Evolutionary conservation across 2,888 invertebrate genomes (phyloP).

Genomic region (Idaea straminata): DNA sequence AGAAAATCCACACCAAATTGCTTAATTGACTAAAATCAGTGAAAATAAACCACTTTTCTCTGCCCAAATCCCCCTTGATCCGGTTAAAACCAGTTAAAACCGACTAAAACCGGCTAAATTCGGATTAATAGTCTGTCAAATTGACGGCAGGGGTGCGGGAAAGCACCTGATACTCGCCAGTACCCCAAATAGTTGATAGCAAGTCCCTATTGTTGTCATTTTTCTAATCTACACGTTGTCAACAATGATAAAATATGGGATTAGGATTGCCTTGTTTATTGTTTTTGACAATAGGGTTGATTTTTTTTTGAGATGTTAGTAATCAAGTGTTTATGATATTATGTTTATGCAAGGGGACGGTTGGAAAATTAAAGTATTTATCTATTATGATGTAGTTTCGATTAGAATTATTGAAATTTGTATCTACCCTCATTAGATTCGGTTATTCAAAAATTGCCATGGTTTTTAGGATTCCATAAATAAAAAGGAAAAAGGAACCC

Average conservation of each 20-base stretch:
- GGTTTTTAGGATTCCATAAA: too few species aligned
- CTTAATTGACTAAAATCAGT: slow-evolving; percentile 1
- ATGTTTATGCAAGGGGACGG: background rate
- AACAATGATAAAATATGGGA: slow-evolving; percentile 21
- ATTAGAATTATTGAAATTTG: too few species aligned
- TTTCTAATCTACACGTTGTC: slow-evolving; percentile 25
- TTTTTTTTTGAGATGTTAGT: background rate
- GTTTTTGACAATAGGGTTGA: slow-evolving; percentile 2
- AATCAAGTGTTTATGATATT: background rate
- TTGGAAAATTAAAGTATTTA: too few species aligned
- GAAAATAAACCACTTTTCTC: slow-evolving; percentile 1
- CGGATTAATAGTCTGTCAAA: slow-evolving; percentile 79
- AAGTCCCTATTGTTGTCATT: slow-evolving; percentile 10
- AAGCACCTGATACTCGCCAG: slow-evolving; percentile 58
- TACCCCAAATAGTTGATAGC: slow-evolving; percentile 3
- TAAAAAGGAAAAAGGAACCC: too few species aligned
- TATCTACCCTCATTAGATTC: too few species aligned
- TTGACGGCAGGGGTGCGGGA: slow-evolving; percentile 58
- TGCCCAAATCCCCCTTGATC: slow-evolving; percentile 45
- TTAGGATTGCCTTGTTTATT: slow-evolving; percentile 8
- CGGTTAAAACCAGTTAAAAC: slow-evolving; percentile 62
- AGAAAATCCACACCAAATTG: background rate
- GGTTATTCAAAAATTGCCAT: too few species aligned
- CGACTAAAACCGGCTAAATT: slow-evolving; percentile 62
- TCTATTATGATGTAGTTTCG: too few species aligned